A percentile compares a stretch with the other conserved stretches of the same genome.
phyloP scores from a whole-genome alignment of 2,797 vertebrate genomes.

The Tauraco hartlaubi region DNA sequence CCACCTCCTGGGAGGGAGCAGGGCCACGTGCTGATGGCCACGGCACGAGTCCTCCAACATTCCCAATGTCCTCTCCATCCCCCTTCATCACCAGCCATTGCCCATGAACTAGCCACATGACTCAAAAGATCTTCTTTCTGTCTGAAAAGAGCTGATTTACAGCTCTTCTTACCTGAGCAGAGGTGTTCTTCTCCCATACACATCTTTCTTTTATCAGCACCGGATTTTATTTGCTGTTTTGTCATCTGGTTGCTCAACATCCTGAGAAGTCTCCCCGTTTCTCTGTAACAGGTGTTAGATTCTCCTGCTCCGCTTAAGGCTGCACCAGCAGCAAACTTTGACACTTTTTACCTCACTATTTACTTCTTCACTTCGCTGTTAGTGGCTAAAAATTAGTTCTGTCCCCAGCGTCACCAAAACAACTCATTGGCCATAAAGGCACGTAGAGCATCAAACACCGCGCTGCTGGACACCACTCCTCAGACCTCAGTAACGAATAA shows the following conservation, averaged over 20 bases:
- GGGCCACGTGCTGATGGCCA: accelerated
- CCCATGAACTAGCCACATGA: accelerated
- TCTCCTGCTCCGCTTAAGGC: background rate
- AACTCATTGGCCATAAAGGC: accelerated
- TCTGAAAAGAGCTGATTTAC: background rate
- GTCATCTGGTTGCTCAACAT: background rate
- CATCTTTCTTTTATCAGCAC: background rate
- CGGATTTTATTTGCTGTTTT: background rate
- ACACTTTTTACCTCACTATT: background rate
- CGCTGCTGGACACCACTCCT: background rate
- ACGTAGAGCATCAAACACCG: background rate
- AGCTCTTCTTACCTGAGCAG: background rate
- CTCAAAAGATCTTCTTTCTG: background rate
- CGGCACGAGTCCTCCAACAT: accelerated
- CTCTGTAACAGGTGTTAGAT: background rate
- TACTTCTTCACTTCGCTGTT: background rate
- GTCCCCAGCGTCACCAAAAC: accelerated
- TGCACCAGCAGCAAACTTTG: background rate
- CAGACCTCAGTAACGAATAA: background rate
- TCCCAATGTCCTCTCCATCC: background rate
- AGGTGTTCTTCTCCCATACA: background rate
- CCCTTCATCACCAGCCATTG: background rate
- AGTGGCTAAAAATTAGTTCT: background rate
- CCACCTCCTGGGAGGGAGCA: background rate
- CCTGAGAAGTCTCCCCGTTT: background rate